Percentiles rank a stretch among this genome's conserved stretches.
phyloP scores from a whole-genome alignment of 2,113 vertebrate genomes.

The Bostrychus sinensis region DNA sequence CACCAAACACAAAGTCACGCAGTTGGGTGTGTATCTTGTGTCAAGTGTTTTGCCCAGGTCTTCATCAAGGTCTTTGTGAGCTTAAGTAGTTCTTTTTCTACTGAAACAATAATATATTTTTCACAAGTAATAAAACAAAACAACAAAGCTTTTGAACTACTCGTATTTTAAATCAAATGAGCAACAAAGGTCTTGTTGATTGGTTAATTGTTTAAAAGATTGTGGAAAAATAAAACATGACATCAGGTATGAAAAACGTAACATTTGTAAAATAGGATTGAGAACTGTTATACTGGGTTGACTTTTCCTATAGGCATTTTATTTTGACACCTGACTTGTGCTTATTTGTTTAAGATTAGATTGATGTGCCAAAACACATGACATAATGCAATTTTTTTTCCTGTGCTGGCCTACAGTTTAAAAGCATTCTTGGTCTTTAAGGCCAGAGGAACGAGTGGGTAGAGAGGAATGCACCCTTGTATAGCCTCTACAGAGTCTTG shows the following conservation, averaged over 20 bases:
- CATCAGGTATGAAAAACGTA: neutral
- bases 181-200: no score
- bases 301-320: slow-evolving; percentile 8
- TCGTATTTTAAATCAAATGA: no score
- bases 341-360: slow-evolving; percentile 34
- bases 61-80: no score
- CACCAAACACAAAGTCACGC: no score
- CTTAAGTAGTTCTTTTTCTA: no score
- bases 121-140: no score
- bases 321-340: slow-evolving; percentile 1
- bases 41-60: no score
- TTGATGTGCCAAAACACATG: slow-evolving; percentile 42
- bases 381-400: slow-evolving; percentile 51
- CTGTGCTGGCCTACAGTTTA: slow-evolving; percentile 38
- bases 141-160: no score
- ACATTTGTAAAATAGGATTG: neutral
- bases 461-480: slow-evolving; percentile 73
- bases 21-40: no score
- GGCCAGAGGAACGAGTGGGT: slow-evolving; percentile 48
- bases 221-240: neutral
- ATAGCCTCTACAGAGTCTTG: slow-evolving; percentile 65
- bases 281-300: neutral
- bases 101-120: no score
- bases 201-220: no score
- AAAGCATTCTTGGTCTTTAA: slow-evolving; percentile 47